phyloP scores from a whole-genome alignment of 1,140 invertebrate genomes.

The Drosophila ambigua region DNA sequence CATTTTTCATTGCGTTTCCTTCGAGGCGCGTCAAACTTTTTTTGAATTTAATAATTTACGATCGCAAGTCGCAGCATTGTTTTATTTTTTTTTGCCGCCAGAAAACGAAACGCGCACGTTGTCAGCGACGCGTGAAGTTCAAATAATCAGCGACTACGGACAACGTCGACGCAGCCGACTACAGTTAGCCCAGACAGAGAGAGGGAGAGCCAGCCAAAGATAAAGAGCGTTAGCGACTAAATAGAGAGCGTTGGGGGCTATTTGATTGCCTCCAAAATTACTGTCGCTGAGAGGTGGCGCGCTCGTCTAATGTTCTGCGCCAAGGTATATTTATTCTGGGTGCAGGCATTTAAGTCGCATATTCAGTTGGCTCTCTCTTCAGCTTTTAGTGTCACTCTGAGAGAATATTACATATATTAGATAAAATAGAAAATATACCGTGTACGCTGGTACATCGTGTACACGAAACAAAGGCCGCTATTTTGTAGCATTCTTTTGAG shows the following conservation, averaged over 20 bases:
- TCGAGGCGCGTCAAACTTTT: background rate
- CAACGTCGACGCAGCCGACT: background rate
- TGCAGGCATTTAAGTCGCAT: no score
- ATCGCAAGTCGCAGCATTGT: slow-evolving; percentile 15
- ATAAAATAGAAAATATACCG: no score
- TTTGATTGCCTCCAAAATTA: background rate
- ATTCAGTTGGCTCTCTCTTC: no score
- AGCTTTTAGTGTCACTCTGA: no score
- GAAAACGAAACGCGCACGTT: background rate
- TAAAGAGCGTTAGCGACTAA: background rate
- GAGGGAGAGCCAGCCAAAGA: background rate
- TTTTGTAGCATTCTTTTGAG: no score
- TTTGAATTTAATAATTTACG: background rate
- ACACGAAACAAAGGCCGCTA: no score
- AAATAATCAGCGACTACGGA: slow-evolving; percentile 26
- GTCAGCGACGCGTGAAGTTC: slow-evolving; percentile 31
- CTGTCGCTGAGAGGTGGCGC: no score
- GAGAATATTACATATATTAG: no score
- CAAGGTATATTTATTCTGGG: no score
- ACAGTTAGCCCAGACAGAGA: background rate
- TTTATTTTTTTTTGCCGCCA: background rate
- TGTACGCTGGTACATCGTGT: no score
- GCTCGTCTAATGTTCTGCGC: no score
- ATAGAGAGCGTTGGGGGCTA: background rate
- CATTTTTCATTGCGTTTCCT: background rate